Evolutionary conservation across 2,113 vertebrate species (phyloP).

Genomic region (Hippocampus barbouri): DNA sequence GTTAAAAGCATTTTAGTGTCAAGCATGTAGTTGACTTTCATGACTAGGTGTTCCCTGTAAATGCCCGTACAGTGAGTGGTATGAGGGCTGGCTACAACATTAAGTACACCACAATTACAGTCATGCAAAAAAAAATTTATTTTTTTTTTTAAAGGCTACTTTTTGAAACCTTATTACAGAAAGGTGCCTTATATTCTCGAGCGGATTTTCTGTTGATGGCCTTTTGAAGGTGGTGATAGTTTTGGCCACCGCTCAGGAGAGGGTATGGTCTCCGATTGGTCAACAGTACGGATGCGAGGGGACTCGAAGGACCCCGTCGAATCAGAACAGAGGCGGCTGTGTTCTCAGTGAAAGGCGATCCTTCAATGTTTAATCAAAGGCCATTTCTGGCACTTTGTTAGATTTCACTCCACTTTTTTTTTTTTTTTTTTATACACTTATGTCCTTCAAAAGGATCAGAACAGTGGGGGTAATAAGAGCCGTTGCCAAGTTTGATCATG

Average conservation of each 20-base stretch:
- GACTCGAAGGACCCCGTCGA: conserved; percentile 31
- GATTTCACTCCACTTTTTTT: neutral
- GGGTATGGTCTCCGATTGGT: conserved; percentile 12
- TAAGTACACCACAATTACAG: too few relatives aligned
- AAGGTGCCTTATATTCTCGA: neutral
- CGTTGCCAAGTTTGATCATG: conserved; percentile 62
- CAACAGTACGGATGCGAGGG: conserved; percentile 12
- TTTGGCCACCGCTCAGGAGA: neutral
- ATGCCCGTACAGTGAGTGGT: neutral
- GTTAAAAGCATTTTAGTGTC: neutral
- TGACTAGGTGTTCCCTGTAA: neutral
- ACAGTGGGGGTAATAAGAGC: conserved; percentile 53
- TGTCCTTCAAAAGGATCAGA: conserved; percentile 48
- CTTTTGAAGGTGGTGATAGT: conserved; percentile 19
- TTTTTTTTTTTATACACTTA: conserved; percentile 21
- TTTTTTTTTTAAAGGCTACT: too few relatives aligned
- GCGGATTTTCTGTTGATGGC: neutral
- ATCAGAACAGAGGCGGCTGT: neutral
- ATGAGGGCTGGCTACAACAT: too few relatives aligned
- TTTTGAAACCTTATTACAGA: neutral
- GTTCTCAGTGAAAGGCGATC: conserved; percentile 25
- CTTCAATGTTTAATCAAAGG: conserved; percentile 65
- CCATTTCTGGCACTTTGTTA: conserved; percentile 26
- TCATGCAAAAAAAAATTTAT: too few relatives aligned
- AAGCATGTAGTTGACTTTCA: neutral